These are phyloP conservation scores for Mongoloraphidia duomilia DNA, from an alignment of 2,888 invertebrate genomes.

Conservation along the genomic window DNA sequence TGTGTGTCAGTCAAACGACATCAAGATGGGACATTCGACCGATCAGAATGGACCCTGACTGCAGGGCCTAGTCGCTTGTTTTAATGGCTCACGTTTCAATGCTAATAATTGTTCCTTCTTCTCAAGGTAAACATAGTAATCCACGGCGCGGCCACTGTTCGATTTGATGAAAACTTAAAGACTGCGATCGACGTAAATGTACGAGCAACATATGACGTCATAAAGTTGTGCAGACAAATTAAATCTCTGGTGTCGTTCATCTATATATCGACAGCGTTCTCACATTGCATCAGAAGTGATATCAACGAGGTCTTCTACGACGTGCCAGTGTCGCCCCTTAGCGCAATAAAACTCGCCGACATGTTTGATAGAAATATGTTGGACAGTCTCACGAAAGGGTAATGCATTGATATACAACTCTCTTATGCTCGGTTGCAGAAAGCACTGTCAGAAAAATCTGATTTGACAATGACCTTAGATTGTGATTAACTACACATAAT, in stretches of 20 bases:
- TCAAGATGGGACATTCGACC: too few species aligned
- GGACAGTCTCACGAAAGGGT: conserved; percentile 25
- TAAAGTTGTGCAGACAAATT: not conserved
- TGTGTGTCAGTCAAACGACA: too few species aligned
- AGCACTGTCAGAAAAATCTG: too few species aligned
- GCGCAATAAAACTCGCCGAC: conserved; percentile 29
- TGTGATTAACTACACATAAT: too few species aligned
- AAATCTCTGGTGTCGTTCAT: conserved; percentile 25
- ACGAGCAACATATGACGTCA: conserved; percentile 1
- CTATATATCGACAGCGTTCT: conserved; percentile 50
- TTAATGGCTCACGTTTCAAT: too few species aligned
- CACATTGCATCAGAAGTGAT: conserved; percentile 39
- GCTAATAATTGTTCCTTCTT: not conserved
- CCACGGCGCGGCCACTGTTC: conserved; percentile 7
- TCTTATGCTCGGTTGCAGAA: too few species aligned
- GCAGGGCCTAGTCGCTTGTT: too few species aligned
- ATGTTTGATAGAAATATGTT: conserved; percentile 29
- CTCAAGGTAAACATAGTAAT: conserved; percentile 1
- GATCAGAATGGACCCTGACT: too few species aligned
- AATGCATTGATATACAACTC: conserved; percentile 10
- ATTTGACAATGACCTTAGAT: too few species aligned
- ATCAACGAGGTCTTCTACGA: conserved; percentile 41
- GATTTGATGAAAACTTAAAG: conserved; percentile 8
- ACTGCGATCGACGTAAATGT: conserved; percentile 5
- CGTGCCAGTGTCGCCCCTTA: conserved; percentile 25